phyloP scores from a whole-genome alignment of 2,888 invertebrate genomes.

The Meloe dianella region DNA sequence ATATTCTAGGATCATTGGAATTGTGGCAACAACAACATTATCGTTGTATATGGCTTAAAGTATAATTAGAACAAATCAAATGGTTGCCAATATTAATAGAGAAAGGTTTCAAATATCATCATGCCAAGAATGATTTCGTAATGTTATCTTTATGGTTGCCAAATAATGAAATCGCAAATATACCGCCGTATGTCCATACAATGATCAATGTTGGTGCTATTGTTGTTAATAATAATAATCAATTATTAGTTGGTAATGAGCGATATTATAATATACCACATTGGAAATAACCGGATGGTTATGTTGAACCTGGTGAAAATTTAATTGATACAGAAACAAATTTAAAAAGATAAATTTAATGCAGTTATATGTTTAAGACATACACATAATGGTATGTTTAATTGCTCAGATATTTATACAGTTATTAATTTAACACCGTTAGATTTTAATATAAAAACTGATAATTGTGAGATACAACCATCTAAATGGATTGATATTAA shows the following conservation, averaged over 20 bases:
- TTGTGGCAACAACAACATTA: conserved; percentile 70
- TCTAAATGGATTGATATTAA: too few relatives aligned
- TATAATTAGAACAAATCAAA: conserved; percentile 70
- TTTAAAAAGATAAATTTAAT: conserved; percentile 74
- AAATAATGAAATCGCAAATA: conserved; percentile 64
- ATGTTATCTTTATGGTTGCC: conserved; percentile 85
- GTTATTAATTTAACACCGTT: conserved; percentile 75
- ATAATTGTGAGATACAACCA: conserved; percentile 81
- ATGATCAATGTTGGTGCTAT: conserved; percentile 84
- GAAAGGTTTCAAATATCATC: conserved; percentile 87
- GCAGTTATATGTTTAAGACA: conserved; percentile 81
- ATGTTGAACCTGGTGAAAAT: conserved; percentile 86
- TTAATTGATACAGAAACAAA: conserved; percentile 88
- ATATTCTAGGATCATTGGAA: conserved; percentile 68
- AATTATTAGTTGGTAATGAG: conserved; percentile 84
- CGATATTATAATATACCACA: conserved; percentile 65
- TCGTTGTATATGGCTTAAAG: conserved; percentile 83
- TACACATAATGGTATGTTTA: conserved; percentile 75
- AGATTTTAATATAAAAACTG: conserved; percentile 69
- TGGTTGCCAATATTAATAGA: conserved; percentile 78
- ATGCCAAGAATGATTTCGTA: conserved; percentile 79
- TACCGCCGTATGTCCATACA: conserved; percentile 83
- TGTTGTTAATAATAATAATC: conserved; percentile 79
- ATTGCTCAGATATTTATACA: conserved; percentile 87
- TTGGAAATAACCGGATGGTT: conserved; percentile 94